phyloP scores from a whole-genome alignment of 1,140 invertebrate species.

The Drosophila lacertosa region DNA sequence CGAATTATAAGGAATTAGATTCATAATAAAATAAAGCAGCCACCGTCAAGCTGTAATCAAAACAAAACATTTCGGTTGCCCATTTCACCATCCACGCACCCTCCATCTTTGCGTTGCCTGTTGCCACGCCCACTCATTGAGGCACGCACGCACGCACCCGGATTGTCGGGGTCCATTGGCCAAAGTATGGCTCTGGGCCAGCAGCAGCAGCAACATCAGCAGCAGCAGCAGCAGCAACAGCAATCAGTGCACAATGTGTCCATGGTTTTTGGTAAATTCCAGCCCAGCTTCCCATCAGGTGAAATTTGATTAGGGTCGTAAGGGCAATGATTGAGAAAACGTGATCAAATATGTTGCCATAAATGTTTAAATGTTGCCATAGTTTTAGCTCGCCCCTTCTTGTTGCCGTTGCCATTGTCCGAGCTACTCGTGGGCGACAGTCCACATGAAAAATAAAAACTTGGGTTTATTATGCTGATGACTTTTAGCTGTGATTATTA shows the following conservation, averaged over 20 bases:
- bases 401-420: slow-evolving; percentile 48
- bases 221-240: slow-evolving; percentile 38
- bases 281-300: slow-evolving; percentile 70
- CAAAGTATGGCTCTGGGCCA: slow-evolving; percentile 31
- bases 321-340: slow-evolving; percentile 82
- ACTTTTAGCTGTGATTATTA: slow-evolving; percentile 78
- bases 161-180: slow-evolving; percentile 14
- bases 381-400: slow-evolving; percentile 45
- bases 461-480: slow-evolving; percentile 81
- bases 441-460: slow-evolving; percentile 65
- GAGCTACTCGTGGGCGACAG: slow-evolving; percentile 22
- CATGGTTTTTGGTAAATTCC: slow-evolving; percentile 75
- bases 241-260: slow-evolving; percentile 80
- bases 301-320: slow-evolving; percentile 83
- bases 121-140: slow-evolving; percentile 33
- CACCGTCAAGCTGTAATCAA: slow-evolving; percentile 74
- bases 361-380: slow-evolving; percentile 81
- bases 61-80: slow-evolving; percentile 70
- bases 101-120: background rate
- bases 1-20: slow-evolving; percentile 83
- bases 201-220: slow-evolving; percentile 41
- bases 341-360: slow-evolving; percentile 83
- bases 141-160: slow-evolving; percentile 59
- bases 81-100: slow-evolving; percentile 25
- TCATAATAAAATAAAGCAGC: slow-evolving; percentile 82